phyloP scores from a whole-genome alignment of 2,888 invertebrate genomes.

The Tanytarsus gracilentus region DNA sequence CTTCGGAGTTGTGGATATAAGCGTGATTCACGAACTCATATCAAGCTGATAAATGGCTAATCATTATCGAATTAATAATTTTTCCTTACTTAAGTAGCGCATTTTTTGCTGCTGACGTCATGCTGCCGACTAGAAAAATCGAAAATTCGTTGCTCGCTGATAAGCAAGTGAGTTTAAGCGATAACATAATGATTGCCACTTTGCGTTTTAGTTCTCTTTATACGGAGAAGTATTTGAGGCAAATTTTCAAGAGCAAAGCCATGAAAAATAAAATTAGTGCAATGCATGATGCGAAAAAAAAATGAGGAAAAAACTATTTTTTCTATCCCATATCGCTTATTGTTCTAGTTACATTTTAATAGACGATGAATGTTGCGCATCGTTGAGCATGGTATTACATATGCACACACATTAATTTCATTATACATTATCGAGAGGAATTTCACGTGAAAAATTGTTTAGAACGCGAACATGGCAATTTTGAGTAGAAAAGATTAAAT shows the following conservation, averaged over 20 bases:
- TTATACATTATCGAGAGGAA: not conserved
- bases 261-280: slow-evolving; percentile 9
- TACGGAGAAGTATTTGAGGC: not conserved
- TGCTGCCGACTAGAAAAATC: not conserved
- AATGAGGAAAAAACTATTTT: slow-evolving; percentile 1
- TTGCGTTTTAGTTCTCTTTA: not conserved
- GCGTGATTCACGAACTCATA: slow-evolving; percentile 3
- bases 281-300: slow-evolving; percentile 11
- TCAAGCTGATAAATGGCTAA: not conserved
- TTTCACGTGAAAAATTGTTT: not conserved
- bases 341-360: slow-evolving; percentile 13
- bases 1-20: not conserved
- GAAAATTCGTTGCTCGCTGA: not conserved
- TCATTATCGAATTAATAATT: not conserved
- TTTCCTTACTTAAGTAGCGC: not conserved
- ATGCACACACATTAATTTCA: not conserved
- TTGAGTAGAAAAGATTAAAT: no score
- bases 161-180: not conserved
- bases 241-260: not conserved
- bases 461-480: not conserved
- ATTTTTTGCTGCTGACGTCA: no score
- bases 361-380: not conserved
- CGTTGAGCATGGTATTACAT: not conserved
- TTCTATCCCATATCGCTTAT: not conserved
- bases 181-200: not conserved